phyloP scores from a whole-genome alignment of 2,113 vertebrate genomes.

The Rostratula benghalensis region DNA sequence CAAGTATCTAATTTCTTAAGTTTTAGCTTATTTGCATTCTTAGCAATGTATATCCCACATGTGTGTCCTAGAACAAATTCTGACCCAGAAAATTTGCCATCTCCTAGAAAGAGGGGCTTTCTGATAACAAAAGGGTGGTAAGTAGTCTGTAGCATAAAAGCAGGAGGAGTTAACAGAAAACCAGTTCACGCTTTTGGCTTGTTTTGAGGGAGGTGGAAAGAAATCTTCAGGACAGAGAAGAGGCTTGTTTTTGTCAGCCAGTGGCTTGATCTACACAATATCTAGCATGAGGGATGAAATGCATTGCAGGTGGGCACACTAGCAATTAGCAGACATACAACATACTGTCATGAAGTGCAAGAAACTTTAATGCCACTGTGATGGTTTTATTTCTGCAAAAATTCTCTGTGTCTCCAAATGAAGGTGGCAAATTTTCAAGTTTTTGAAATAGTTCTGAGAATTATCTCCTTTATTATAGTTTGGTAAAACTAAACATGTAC shows the following conservation, averaged over 20 bases:
- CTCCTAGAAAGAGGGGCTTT: background rate
- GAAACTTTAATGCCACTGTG: background rate
- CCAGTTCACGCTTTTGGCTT: background rate
- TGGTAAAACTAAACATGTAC: background rate
- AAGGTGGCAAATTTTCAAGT: background rate
- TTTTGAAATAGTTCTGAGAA: background rate
- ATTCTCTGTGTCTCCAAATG: background rate
- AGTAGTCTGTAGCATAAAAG: background rate
- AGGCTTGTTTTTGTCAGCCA: background rate
- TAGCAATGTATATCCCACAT: background rate
- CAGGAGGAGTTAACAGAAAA: background rate
- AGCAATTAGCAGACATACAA: background rate
- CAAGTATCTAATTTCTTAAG: background rate
- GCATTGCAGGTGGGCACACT: background rate
- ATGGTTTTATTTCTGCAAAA: background rate
- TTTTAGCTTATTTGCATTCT: background rate
- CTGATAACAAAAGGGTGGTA: background rate
- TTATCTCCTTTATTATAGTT: background rate
- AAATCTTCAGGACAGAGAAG: background rate
- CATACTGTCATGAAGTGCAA: background rate
- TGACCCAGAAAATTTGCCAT: background rate
- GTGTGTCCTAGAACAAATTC: background rate
- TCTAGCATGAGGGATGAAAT: background rate
- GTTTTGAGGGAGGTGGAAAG: background rate
- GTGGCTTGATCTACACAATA: background rate